Evolutionary conservation across 2,797 vertebrate species (phyloP).

Genomic region (Cuculus canorus): DNA sequence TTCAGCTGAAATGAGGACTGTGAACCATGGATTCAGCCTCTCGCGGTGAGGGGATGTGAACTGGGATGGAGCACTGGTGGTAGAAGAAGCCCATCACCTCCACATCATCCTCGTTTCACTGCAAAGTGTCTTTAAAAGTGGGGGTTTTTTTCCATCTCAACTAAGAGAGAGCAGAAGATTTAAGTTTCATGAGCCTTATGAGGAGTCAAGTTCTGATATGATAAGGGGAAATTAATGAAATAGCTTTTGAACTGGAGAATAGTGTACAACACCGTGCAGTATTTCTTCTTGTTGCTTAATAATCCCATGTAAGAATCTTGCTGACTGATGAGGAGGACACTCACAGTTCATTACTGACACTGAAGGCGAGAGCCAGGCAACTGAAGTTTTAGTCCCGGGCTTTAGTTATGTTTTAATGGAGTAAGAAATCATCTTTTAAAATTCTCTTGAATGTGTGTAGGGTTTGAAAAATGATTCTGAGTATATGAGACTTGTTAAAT

Average conservation of each 20-base stretch:
- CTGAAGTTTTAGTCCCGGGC: background rate
- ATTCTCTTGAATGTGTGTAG: background rate
- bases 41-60: background rate
- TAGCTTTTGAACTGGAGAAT: background rate
- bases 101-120: background rate
- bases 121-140: background rate
- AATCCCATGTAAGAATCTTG: fast-evolving
- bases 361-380: background rate
- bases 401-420: background rate
- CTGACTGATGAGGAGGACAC: background rate
- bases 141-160: fast-evolving
- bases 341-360: background rate
- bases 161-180: background rate
- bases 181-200: background rate
- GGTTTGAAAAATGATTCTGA: background rate
- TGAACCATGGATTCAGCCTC: background rate
- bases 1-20: background rate
- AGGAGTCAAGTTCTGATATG: background rate
- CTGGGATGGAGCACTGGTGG: background rate
- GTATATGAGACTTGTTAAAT: background rate
- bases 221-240: background rate
- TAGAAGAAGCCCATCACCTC: background rate
- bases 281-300: background rate
- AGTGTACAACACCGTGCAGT: background rate
- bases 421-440: background rate